Evolutionary conservation across 2,888 invertebrate genomes (phyloP).

Genomic region (Phaedon cochleariae): DNA sequence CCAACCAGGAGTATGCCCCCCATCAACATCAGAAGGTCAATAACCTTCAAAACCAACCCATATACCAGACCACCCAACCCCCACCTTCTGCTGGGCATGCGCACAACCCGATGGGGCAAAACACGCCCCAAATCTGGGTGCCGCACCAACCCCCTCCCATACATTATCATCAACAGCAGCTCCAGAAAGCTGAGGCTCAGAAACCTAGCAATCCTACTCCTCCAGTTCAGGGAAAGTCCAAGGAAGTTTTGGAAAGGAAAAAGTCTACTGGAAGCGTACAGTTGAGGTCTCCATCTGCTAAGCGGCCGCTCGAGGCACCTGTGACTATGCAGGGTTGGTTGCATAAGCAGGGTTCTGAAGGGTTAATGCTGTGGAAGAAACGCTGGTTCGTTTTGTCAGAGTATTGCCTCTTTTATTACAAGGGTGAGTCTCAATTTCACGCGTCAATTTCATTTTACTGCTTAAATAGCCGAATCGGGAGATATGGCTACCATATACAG

Average conservation of each 20-base stretch:
- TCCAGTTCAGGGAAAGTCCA: slow-evolving; percentile 42
- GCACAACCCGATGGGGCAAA: slow-evolving; percentile 50
- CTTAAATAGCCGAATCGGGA: no score
- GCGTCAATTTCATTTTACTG: neutral
- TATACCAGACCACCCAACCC: slow-evolving; percentile 40
- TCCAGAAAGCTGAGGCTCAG: slow-evolving; percentile 35
- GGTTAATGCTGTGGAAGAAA: slow-evolving; percentile 92
- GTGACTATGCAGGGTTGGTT: slow-evolving; percentile 90
- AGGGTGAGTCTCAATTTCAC: slow-evolving; percentile 69
- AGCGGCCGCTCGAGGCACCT: slow-evolving; percentile 83
- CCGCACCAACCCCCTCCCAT: slow-evolving; percentile 54
- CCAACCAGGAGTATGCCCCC: slow-evolving; percentile 34
- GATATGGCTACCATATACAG: no score
- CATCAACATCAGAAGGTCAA: slow-evolving; percentile 31
- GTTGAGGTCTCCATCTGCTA: slow-evolving; percentile 82
- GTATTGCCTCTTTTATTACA: slow-evolving; percentile 93
- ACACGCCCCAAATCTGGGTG: slow-evolving; percentile 55
- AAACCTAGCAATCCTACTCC: slow-evolving; percentile 28
- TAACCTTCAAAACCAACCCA: slow-evolving; percentile 37
- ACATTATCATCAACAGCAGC: slow-evolving; percentile 54
- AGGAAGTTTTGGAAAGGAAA: slow-evolving; percentile 49
- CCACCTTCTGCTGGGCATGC: slow-evolving; percentile 47
- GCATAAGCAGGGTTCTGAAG: slow-evolving; percentile 92
- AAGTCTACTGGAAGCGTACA: slow-evolving; percentile 58
- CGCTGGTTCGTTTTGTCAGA: slow-evolving; percentile 95